phyloP scores from a whole-genome alignment of 64 coral and sea anemone species.

The Stylophora pistillata region DNA sequence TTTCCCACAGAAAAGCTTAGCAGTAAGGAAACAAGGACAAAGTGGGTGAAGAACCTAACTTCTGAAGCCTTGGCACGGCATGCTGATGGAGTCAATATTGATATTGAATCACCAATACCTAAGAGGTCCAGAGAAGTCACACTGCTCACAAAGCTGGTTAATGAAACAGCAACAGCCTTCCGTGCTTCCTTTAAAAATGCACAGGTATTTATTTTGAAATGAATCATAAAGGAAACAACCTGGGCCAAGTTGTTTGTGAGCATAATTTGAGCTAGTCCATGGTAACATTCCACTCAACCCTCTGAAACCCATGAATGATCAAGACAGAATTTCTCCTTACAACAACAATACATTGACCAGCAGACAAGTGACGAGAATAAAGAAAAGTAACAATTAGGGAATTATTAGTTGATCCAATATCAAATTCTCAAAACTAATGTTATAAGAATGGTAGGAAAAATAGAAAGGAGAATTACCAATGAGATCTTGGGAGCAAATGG shows the following conservation, averaged over 20 bases:
- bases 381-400: too few relatives aligned
- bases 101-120: constrained; percentile 84
- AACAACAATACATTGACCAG: too few relatives aligned
- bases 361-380: too few relatives aligned
- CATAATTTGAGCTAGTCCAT: too few relatives aligned
- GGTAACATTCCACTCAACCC: too few relatives aligned
- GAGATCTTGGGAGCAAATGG: too few relatives aligned
- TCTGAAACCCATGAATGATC: too few relatives aligned
- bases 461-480: too few relatives aligned
- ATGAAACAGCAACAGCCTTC: constrained; percentile 64
- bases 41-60: constrained; percentile 92
- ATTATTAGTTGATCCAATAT: too few relatives aligned
- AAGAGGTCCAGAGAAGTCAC: constrained; percentile 82
- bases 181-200: constrained; percentile 33
- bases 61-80: constrained; percentile 65
- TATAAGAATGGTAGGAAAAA: too few relatives aligned
- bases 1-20: constrained; percentile 75
- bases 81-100: constrained; percentile 97
- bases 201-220: background rate
- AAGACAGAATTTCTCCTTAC: too few relatives aligned
- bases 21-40: constrained; percentile 46
- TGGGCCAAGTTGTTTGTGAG: background rate
- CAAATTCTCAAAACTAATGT: too few relatives aligned
- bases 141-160: constrained; percentile 85
- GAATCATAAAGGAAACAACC: background rate